Conservation (phyloP, 1,140 invertebrate genomes). For the Yoshiicerus persimilis region DNA sequence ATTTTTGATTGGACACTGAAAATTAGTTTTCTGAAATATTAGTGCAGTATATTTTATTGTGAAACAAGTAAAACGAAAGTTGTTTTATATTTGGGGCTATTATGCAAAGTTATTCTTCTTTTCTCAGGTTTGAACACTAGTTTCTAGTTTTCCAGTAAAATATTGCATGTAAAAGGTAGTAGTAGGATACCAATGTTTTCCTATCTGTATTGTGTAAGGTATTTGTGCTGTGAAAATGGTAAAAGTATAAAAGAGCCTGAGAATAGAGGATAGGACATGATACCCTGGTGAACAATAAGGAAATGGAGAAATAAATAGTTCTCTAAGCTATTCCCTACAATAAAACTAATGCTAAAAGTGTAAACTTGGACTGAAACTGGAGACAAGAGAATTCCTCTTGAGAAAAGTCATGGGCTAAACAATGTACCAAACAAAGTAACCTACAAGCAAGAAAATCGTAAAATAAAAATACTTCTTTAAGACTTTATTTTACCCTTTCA, state of each 20-base stretch:
- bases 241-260: background rate
- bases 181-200: too few species aligned
- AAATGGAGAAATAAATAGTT: constrained; percentile 19
- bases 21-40: too few species aligned
- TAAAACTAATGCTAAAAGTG: background rate
- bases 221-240: background rate
- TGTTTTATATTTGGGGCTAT: background rate
- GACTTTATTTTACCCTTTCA: background rate
- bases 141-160: background rate
- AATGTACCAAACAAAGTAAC: background rate
- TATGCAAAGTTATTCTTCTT: background rate
- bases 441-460: background rate
- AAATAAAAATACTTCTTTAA: background rate
- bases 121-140: too few species aligned
- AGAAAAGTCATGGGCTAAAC: background rate
- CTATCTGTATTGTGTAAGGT: too few species aligned
- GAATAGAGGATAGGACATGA: background rate
- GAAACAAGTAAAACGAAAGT: too few species aligned
- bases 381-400: background rate
- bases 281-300: constrained; percentile 12
- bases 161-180: background rate
- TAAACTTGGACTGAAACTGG: background rate
- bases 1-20: too few species aligned
- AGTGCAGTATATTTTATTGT: too few species aligned
- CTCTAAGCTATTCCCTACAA: background rate